Evolutionary conservation across 2,797 vertebrate species (phyloP), one percentile per base, ranked within the genome.

Genomic region (Apogon hyalosoma): DNA sequence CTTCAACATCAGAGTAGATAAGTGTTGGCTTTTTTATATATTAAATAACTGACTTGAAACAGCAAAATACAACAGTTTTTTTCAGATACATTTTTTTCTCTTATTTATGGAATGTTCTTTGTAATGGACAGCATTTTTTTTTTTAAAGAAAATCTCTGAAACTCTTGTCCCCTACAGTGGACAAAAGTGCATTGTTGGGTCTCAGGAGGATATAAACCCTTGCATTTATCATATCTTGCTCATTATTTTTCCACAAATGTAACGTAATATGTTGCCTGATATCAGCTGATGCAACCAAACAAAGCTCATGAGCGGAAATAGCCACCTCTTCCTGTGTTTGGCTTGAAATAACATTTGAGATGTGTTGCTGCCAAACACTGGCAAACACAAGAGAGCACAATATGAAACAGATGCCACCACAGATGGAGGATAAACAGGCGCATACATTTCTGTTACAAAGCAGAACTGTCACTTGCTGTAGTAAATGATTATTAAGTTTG

Each of bases 401-500:
- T 86, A 87, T 84, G 83, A 88, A 92, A 87, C 90, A 92, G 90
- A 91, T 92, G 91, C 86, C 83, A 48, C 65, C 77, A 78, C 91
- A 92, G 91, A 92, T 91, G 90, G 88, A 85, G 77, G 80, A 88
- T 91, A 92, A 92, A 89, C 82, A 77, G 73, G 64, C 78, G 66
- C 81, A 82, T 85, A 83, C 77, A 90, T 89, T 90, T 86, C 77
- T 70, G 83, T 82, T 90, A 83, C 83, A 85, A 89, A 83, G 80
- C 80, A 80, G 73, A 86, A 82, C 63, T 88, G 84, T 90, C 85
- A 82, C 78, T 88, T 57, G 64, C 59, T 57, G 74, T 69, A 74
- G 76, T 75, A 81, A 89, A 84, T 87, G 72, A 88, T 87, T 73
- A 87, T 87, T 88, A 69, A 69, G 50, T 75, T 77, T 81, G 82